Conservation (phyloP, 2,113 vertebrate genomes). For the Leucosticte australis region DNA sequence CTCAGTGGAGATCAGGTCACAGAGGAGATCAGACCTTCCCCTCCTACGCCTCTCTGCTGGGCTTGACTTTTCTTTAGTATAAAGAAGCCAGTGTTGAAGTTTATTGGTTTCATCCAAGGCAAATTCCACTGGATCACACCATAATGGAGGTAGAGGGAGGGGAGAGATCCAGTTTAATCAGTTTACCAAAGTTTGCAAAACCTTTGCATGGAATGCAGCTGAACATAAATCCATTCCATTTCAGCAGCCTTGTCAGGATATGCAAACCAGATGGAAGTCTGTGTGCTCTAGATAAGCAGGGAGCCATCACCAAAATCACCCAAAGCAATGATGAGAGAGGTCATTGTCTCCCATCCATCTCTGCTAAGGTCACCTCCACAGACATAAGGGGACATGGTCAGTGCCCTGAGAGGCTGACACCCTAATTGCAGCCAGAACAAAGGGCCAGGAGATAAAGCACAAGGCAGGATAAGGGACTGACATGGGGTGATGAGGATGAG, state of each 20-base stretch:
- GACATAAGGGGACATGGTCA: constrained; percentile 7
- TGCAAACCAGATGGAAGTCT: background rate
- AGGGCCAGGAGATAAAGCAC: background rate
- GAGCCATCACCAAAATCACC: background rate
- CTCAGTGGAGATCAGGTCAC: background rate
- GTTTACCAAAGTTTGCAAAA: background rate
- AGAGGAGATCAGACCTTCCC: background rate
- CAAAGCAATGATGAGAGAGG: background rate
- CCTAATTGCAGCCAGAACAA: constrained; percentile 17
- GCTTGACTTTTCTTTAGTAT: background rate
- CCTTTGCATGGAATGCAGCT: background rate
- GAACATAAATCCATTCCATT: background rate
- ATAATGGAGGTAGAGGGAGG: background rate
- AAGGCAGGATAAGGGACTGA: background rate
- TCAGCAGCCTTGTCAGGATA: background rate
- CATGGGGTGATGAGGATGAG: background rate
- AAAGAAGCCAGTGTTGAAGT: background rate
- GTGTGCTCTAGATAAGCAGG: background rate
- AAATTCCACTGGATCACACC: background rate
- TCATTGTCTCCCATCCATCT: background rate
- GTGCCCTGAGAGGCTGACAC: background rate
- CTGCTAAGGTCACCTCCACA: background rate
- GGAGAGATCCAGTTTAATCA: background rate
- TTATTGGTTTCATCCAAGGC: background rate
- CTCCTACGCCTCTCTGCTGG: background rate